phyloP scores from a whole-genome alignment of 2,113 vertebrate species.

The Psettodes erumei region DNA sequence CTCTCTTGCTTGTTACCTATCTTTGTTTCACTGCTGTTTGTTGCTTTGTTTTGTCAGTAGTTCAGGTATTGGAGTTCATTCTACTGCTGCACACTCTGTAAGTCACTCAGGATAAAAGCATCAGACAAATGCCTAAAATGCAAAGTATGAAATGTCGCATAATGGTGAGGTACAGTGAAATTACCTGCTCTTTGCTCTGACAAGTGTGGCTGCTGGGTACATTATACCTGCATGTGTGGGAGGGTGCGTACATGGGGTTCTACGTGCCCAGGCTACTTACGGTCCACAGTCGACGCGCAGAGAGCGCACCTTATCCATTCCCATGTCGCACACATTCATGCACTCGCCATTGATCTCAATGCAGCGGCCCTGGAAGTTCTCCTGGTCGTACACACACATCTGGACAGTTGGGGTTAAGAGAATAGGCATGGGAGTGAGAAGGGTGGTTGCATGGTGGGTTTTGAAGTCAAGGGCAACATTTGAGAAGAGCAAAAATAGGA shows the following conservation, averaged over 20 bases:
- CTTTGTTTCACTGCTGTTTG: neutral
- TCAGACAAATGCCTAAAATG: conserved; percentile 30
- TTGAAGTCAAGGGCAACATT: neutral
- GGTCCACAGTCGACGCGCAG: conserved; percentile 81
- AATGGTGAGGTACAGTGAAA: conserved; percentile 39
- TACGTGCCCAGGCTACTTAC: conserved; percentile 71
- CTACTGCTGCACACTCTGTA: conserved; percentile 24
- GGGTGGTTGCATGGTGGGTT: neutral
- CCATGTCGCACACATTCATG: conserved; percentile 80
- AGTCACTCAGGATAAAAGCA: conserved; percentile 49
- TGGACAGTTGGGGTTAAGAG: conserved; percentile 1
- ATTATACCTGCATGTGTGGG: conserved; percentile 11
- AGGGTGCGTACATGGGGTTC: neutral
- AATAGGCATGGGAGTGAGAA: neutral
- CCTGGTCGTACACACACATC: conserved; percentile 83
- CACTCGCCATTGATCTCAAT: conserved; percentile 82
- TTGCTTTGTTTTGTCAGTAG: conserved; percentile 9
- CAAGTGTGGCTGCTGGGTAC: conserved; percentile 36
- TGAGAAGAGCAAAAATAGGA: neutral
- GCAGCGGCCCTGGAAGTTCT: conserved; percentile 85
- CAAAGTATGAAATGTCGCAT: conserved; percentile 44
- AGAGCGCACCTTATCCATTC: conserved; percentile 83
- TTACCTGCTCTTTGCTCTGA: conserved; percentile 32
- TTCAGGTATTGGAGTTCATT: conserved; percentile 27
- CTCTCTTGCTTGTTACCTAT: neutral